Base-by-base conservation (phyloP, 2,888 invertebrate species). In the Pyrocoelia pectoralis region DNA sequence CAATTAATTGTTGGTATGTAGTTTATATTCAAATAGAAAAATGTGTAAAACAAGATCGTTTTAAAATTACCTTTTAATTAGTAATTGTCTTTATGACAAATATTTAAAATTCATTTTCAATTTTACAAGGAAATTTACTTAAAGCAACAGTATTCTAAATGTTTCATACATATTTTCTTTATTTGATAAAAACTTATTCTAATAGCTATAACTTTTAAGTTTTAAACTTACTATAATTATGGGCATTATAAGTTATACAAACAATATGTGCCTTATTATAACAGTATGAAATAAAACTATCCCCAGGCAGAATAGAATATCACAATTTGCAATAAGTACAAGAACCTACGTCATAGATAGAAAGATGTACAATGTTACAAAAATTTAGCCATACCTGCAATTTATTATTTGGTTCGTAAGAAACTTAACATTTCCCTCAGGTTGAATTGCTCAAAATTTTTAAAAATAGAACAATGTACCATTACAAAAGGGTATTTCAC, bases 281-380 rank as follows among this genome's bases (percentile, higher is more conserved):
- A 64, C 52, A 64, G 51, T 64, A 60, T 50, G 56, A 65, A 60
- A 56, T 65, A 65, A 56, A 65, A 60, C 72, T 69, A 66, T 69
- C 69, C 67, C 66, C 69, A 74, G 74, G 73, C 75, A 76, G 76
- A 75, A 77, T 76, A 77, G 76, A 77, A 78, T 80, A 80, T 80
- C 79, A 80, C 79, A 80, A 77, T 79, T 80, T 74, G 79, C 77
- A 72, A 78, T 76, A 76, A 76, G 74, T 78, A 76, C 73, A 74
- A 77, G 74, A 76, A 74, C 72, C 70, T 72, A 68, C 68, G 65
- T 67, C 68, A 65, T 64, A 59, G 49, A 57, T 59, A 61, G 51
- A 54, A 66, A 61, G 58, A 48, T 56, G 56, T 51, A 56, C 61
- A 56, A 18, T 64, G 64, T 57, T 61, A 57, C 63, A 66, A 59